phyloP scores from a whole-genome alignment of 2,797 vertebrate species.

The Lutjanus argentimaculatus region DNA sequence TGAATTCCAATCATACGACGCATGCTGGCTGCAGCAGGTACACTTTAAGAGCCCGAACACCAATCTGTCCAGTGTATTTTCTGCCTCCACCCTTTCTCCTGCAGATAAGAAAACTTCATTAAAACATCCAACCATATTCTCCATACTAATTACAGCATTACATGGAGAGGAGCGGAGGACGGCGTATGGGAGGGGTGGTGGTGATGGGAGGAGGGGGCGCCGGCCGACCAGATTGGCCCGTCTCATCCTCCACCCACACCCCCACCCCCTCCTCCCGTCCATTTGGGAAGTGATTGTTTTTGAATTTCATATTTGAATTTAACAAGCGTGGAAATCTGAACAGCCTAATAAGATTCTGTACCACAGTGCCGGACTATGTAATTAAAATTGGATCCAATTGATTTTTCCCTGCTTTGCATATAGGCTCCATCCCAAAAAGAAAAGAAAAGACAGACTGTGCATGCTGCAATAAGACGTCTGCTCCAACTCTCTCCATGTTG shows the following conservation, averaged over 20 bases:
- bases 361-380: constrained; percentile 58
- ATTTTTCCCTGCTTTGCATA: constrained; percentile 61
- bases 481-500: constrained; percentile 25
- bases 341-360: constrained; percentile 63
- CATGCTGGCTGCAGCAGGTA: constrained; percentile 57
- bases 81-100: constrained; percentile 31
- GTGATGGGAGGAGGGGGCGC: not conserved
- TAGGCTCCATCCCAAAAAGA: constrained; percentile 43
- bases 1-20: constrained; percentile 62
- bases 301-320: constrained; percentile 65
- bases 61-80: constrained; percentile 11
- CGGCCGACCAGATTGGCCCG: constrained; percentile 24
- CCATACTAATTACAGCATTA: constrained; percentile 61
- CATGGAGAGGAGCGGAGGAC: constrained; percentile 26
- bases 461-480: constrained; percentile 20
- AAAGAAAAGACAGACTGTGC: not conserved
- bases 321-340: constrained; percentile 70
- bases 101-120: constrained; percentile 71
- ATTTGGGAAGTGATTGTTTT: constrained; percentile 57
- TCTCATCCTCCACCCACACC: constrained; percentile 12
- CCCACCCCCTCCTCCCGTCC: not conserved
- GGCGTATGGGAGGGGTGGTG: not conserved
- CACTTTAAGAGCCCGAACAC: constrained; percentile 5
- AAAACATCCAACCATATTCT: constrained; percentile 40
- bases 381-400: constrained; percentile 76